A percentile compares a stretch with the other conserved stretches of the same genome.
Evolutionary conservation across 2,113 vertebrate genomes (phyloP).

Genomic region (Indri indri): DNA sequence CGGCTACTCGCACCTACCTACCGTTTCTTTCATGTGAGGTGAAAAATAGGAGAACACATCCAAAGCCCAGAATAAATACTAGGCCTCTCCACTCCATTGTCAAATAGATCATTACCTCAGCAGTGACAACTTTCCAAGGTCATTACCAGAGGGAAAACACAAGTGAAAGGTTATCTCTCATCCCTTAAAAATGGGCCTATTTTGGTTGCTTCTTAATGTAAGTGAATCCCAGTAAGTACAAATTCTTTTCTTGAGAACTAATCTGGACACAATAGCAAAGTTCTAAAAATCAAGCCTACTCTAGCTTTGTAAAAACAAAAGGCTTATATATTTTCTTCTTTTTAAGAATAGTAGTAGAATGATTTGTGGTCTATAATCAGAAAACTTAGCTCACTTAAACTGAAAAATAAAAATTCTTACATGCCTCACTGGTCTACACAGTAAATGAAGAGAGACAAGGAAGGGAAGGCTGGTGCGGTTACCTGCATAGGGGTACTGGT

Average conservation of each 20-base stretch:
- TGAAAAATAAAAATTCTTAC: not conserved
- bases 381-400: not conserved
- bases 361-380: not conserved
- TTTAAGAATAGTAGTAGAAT: not conserved
- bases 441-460: not conserved
- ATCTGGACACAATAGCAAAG: not conserved
- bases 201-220: not conserved
- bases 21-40: not conserved
- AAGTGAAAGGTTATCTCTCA: not conserved
- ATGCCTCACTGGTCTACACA: not conserved
- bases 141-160: not conserved
- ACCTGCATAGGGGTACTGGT: constrained; percentile 87
- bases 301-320: not conserved
- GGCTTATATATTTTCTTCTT: not conserved
- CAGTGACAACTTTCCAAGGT: not conserved
- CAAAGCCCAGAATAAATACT: not conserved
- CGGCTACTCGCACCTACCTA: not conserved
- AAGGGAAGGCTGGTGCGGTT: not conserved
- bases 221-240: not conserved
- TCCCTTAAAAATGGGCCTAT: not conserved
- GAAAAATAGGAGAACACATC: not conserved
- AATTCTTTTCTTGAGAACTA: not conserved
- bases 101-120: not conserved
- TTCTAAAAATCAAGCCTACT: not conserved
- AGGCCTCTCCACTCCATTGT: not conserved